A percentile compares a stretch with the other conserved stretches of the same genome.
phyloP scores from a whole-genome alignment of 2,797 vertebrate species.

The Sebastes nivosus region DNA sequence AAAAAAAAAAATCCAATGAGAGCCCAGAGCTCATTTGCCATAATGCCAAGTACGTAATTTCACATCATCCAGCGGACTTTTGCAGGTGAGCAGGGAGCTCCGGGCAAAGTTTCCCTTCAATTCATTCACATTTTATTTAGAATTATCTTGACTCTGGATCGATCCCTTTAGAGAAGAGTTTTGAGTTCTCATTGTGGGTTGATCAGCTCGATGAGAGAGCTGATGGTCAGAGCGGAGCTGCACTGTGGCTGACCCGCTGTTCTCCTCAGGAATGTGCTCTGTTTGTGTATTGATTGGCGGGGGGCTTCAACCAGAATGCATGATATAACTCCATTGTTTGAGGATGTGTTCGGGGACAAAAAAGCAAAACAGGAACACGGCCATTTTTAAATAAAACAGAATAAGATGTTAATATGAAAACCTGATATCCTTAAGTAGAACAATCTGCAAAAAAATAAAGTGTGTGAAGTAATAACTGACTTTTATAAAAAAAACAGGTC shows the following conservation, averaged over 20 bases:
- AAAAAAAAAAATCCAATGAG: no score
- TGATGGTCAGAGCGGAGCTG: constrained; percentile 36
- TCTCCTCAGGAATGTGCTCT: constrained; percentile 44
- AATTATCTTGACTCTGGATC: not conserved
- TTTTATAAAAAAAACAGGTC: not conserved
- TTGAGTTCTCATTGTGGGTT: not conserved
- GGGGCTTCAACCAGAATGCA: constrained; percentile 21
- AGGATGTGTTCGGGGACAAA: not conserved
- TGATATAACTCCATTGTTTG: constrained; percentile 30
- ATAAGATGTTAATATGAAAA: not conserved
- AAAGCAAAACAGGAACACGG: not conserved
- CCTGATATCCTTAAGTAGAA: not conserved
- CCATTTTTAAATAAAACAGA: not conserved
- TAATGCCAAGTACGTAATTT: no score
- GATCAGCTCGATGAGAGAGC: not conserved
- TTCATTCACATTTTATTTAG: not conserved
- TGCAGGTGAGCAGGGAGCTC: not conserved
- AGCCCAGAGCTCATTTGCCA: not conserved
- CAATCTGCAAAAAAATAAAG: not conserved
- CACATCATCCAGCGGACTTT: no score
- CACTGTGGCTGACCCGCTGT: constrained; percentile 39
- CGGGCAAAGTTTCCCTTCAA: not conserved
- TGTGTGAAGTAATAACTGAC: not conserved
- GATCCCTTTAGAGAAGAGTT: not conserved
- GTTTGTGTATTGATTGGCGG: constrained; percentile 54